Base-by-base conservation (phyloP, 2,113 vertebrate genomes). In the Telmatochromis bifrenatus region DNA sequence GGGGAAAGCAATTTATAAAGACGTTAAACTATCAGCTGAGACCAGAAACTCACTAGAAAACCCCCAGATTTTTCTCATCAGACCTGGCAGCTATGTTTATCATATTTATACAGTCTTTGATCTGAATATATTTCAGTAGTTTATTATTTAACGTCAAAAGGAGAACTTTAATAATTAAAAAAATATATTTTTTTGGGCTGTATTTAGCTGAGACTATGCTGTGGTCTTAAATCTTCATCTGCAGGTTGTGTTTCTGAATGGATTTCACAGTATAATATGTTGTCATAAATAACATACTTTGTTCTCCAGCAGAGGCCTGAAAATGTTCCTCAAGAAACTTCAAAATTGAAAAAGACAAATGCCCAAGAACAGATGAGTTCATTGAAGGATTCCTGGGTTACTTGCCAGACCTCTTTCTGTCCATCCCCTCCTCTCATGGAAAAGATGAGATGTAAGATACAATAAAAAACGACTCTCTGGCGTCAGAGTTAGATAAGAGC, bases 401-500 rank as follows among this genome's bases (percentile, higher is more conserved):
- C 62, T 47, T 51, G 84, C 91, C 84, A 92, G 33, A 49, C 84
- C n/a, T 75, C 91, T 68, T 86, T 90, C 11, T 53, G 42, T 60
- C 73, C 42, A 3, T 92, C 93, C 3, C 88, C 95, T 83, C 90
- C 90, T 21, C 96, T 95, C 33, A 75, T 94, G 21, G 98, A 99
- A 92, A 96, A 85, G 54, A 96, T 98, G 95, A 98, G 97, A 97
- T 94, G 98, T 98, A 96, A 96, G 98, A 77, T 45, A 31, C 8
- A 51, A 23, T 73, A 65, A 33, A 89, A 83, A 90, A 62, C 7
- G 56, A 45, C 51, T 85, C 47, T 47, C 47, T 39, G 39, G 19
- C 23, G 13, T 82, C 73, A 60, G 5, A 62, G 21, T 86, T 87
- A 83, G 73, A 91, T 79, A 75, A 90, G 39, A 87, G 65, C 85